Base-by-base conservation (phyloP, 2,113 vertebrate genomes). In the Thunnus thynnus region DNA sequence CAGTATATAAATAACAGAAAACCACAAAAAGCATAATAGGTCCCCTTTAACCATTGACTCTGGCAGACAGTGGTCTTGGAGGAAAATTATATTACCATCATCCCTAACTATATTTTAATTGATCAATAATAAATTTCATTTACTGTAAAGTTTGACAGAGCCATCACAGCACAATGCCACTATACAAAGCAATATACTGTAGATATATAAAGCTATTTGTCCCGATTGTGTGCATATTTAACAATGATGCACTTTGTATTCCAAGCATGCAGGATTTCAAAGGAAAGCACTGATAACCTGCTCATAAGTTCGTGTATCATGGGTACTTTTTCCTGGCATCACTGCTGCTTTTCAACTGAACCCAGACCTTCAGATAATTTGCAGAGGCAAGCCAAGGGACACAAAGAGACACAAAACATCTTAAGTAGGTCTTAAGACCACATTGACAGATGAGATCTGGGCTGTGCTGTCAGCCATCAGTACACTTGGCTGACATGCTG, bases 401-500 rank as follows among this genome's bases (percentile, higher is more conserved):
- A 50, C 27, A 41, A 46, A 63, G 51, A 62, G 65, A 88, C 48
- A 13, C 46, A 14, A 11, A 79, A 66, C 78, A 84, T 82, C 52
- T 76, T 41, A 48, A 66, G 75, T 61, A 56, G 62, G 82, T 61
- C 36, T 68, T 14, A 22, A 64, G 51, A 75, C 69, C 81, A 52
- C 55, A 6, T 63, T 84, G 82, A 75, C 77, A 72, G 79, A 76
- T 66, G 57, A 56, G 72, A 66, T 70, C 41, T 22, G 72, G 56
- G 41, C 72, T 65, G 20, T 55, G 75, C 78, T 68, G 78, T 80
- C 83, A 80, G 75, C 67, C 41, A 81, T 62, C 66, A 36, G 66
- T 25, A 25, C 54, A 79, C 41, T 55, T 10, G 14, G 66, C 60
- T 25, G 76, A 52, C 61, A 25, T 22, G 55, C 86, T 86, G 87